Evolutionary conservation across 1,140 invertebrate species (phyloP), one percentile per base, ranked within the genome.

Genomic region (Diprion similis): DNA sequence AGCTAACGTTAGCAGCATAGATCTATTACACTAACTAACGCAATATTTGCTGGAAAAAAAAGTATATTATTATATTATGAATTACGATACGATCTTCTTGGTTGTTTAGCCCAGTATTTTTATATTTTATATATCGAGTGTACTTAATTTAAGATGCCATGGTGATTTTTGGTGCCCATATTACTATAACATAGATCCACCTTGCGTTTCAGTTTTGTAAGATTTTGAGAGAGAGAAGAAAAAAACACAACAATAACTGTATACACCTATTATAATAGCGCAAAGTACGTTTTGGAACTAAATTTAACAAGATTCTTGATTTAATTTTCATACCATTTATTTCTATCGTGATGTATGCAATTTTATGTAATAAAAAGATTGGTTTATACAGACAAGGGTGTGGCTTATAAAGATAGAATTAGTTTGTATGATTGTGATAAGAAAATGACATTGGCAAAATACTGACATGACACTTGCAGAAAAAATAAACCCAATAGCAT

Each of bases 41-140:
- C 73, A 74, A 76, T 78, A 75, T 71, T 37, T 70, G 75, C 77
- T 76, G 71, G 76, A 79, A 78, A 15, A 37, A 59, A 59, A 59
- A 59, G 11, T 13, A 59, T 59, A 15, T 15, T 59, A 79, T 80
- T 80, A 79, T 80, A 79, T 80, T 79, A 71, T 79, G 70, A 78
- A 78, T 81, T 80, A 78, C 73, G 75, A 75, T 77, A 78, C 76
- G 78, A 75, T 78, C 79, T 80, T 79, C 80, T 85, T 84, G 78
- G 80, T 85, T 81, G 76, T 80, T 83, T 83, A 84, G 78, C 82
- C 83, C 87, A 87, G 86, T 88, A 87, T 88, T 87, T 88, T 88
- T 86, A 79, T 87, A 88, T 86, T 85, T 85, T 87, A 84, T 85
- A 85, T 73, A 82, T 81, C 80, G 79, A 85, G 82, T 86, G 85